phyloP scores from a whole-genome alignment of 2,797 vertebrate species.

The Diplodus sargus region DNA sequence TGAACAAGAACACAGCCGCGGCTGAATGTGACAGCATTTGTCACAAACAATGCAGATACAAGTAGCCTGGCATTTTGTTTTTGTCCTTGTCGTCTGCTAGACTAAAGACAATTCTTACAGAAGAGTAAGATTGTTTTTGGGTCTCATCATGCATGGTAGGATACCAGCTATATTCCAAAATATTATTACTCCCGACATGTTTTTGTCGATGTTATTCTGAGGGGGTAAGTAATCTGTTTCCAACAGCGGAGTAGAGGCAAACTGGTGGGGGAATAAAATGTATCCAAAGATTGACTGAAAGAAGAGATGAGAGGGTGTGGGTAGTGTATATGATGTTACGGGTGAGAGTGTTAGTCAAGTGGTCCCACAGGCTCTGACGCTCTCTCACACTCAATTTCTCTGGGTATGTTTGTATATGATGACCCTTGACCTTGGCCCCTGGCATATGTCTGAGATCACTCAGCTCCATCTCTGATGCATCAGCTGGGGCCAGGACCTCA shows the following conservation, averaged over 20 bases:
- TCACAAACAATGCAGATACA: neutral
- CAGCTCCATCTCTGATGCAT: conserved; percentile 63
- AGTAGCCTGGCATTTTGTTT: conserved; percentile 2
- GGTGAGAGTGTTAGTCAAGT: conserved; percentile 65
- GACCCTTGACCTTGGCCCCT: conserved; percentile 71
- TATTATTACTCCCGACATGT: conserved; percentile 17
- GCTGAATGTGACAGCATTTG: neutral
- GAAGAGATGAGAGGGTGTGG: conserved; percentile 8
- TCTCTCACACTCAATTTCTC: conserved; percentile 71
- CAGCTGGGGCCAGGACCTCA: conserved; percentile 66
- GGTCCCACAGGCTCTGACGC: conserved; percentile 53
- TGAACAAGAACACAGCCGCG: neutral
- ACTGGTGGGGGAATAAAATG: conserved; percentile 2
- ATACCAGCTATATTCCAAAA: conserved; percentile 4
- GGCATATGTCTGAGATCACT: conserved; percentile 70
- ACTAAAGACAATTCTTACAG: neutral
- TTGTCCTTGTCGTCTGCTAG: conserved; percentile 8
- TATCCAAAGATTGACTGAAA: neutral
- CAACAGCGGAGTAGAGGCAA: conserved; percentile 15
- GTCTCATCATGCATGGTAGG: neutral
- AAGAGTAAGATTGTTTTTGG: neutral
- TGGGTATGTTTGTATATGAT: conserved; percentile 72
- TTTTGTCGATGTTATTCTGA: conserved; percentile 28
- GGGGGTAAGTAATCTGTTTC: conserved; percentile 9
- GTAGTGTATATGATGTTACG: conserved; percentile 45